phyloP scores from a whole-genome alignment of 2,113 vertebrate species.

The Cranoglanis bouderius region DNA sequence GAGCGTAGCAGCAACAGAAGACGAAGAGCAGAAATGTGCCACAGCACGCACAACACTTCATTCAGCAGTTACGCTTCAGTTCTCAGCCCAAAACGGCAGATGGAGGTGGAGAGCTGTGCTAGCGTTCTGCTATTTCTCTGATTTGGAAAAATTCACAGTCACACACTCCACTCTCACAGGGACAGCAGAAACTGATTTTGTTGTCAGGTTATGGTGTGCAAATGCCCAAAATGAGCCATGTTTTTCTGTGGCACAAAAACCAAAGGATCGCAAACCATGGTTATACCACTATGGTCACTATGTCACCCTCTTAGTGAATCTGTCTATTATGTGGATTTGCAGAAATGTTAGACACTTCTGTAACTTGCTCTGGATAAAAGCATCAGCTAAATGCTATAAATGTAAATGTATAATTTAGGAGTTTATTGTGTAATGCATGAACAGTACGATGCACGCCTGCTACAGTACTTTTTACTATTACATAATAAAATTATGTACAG shows the following conservation, averaged over 20 bases:
- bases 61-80: constrained; percentile 43
- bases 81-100: constrained; percentile 59
- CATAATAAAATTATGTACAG: neutral
- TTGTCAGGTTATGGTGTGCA: constrained; percentile 6
- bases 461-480: no score
- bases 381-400: neutral
- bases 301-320: no score
- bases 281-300: no score
- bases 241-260: neutral
- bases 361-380: neutral
- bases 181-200: constrained; percentile 34
- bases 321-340: neutral
- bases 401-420: neutral
- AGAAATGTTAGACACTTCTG: neutral
- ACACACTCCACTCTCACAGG: constrained; percentile 57
- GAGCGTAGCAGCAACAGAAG: neutral
- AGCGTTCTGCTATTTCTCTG: constrained; percentile 61
- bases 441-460: neutral
- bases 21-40: neutral
- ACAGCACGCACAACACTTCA: neutral
- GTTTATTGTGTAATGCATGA: neutral
- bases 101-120: constrained; percentile 57
- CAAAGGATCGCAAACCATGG: neutral
- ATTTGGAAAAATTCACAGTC: constrained; percentile 59
- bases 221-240: neutral